Conservation (phyloP, 2,797 vertebrate species). For the Ptychobarbus kaznakovi region DNA sequence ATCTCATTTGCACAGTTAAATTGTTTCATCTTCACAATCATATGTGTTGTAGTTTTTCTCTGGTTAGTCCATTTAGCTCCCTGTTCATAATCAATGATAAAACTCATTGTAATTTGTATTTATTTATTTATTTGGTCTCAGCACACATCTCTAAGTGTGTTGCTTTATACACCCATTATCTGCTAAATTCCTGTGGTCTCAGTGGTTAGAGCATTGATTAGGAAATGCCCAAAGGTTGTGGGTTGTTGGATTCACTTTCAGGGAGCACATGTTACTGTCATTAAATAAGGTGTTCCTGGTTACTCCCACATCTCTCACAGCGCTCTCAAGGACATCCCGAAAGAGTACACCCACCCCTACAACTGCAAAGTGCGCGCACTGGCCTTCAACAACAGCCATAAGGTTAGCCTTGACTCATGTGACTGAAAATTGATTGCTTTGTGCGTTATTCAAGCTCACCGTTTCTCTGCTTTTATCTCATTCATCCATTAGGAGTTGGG, state of each 20-base stretch:
- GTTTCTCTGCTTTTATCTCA: neutral
- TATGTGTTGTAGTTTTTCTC: neutral
- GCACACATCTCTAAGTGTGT: neutral
- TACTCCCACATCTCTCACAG: slow-evolving; percentile 95
- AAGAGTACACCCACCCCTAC: slow-evolving; percentile 94
- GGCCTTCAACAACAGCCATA: slow-evolving; percentile 96
- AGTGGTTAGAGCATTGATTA: too few species aligned
- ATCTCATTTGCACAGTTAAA: neutral
- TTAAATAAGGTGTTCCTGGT: slow-evolving; percentile 87
- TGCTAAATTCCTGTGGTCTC: too few species aligned
- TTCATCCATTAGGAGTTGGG: slow-evolving; percentile 86
- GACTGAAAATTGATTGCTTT: neutral
- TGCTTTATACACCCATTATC: neutral
- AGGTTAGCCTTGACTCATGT: slow-evolving; percentile 75
- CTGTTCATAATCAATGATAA: neutral
- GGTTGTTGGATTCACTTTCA: too few species aligned
- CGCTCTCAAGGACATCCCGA: slow-evolving; percentile 95
- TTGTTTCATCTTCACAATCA: neutral
- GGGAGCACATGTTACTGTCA: too few species aligned
- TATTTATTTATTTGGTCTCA: neutral
- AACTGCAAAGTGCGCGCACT: slow-evolving; percentile 97
- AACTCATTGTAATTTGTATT: neutral
- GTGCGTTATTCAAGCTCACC: neutral
- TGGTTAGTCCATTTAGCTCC: neutral
- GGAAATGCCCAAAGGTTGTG: too few species aligned